These are phyloP conservation scores for Hoplostethus atlanticus DNA, from an alignment of 2,797 vertebrate genomes.

Conservation along the genomic window DNA sequence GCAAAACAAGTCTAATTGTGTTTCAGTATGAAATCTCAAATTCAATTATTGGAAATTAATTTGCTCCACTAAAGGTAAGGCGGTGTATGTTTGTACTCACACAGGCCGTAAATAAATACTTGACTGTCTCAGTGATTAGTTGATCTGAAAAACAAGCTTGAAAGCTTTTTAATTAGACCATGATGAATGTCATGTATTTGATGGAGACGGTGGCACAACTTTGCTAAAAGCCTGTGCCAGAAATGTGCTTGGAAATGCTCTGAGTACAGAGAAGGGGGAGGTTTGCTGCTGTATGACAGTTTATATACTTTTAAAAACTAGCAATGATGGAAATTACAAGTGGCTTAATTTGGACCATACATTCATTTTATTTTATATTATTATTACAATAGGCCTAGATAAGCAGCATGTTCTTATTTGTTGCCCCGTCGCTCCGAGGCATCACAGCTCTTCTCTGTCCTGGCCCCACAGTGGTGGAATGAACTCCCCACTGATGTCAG, in stretches of 20 bases:
- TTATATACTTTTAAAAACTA: constrained; percentile 4
- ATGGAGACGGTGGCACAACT: constrained; percentile 73
- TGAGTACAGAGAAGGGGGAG: constrained; percentile 19
- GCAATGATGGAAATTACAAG: constrained; percentile 24
- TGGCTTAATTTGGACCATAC: constrained; percentile 31
- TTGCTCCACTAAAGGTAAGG: constrained; percentile 46
- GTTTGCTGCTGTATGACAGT: constrained; percentile 22
- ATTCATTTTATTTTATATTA: not conserved
- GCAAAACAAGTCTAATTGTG: constrained; percentile 64
- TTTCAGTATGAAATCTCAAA: constrained; percentile 67
- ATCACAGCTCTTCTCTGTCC: no score
- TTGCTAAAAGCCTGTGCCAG: constrained; percentile 77
- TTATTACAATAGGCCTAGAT: not conserved
- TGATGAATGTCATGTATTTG: constrained; percentile 72
- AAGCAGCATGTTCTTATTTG: constrained; percentile 11
- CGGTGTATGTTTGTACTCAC: constrained; percentile 54
- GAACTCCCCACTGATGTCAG: no score
- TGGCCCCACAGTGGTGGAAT: no score
- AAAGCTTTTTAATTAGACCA: constrained; percentile 88
- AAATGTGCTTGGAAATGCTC: constrained; percentile 48
- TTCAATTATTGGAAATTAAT: constrained; percentile 75
- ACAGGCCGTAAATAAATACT: constrained; percentile 65
- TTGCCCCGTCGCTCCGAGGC: not conserved
- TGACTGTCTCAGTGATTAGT: constrained; percentile 76
- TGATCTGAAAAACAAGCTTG: constrained; percentile 83